Percentiles rank a stretch among this genome's conserved stretches.
Conservation (phyloP, 2,797 vertebrate species). For the Margarornis squamiger region DNA sequence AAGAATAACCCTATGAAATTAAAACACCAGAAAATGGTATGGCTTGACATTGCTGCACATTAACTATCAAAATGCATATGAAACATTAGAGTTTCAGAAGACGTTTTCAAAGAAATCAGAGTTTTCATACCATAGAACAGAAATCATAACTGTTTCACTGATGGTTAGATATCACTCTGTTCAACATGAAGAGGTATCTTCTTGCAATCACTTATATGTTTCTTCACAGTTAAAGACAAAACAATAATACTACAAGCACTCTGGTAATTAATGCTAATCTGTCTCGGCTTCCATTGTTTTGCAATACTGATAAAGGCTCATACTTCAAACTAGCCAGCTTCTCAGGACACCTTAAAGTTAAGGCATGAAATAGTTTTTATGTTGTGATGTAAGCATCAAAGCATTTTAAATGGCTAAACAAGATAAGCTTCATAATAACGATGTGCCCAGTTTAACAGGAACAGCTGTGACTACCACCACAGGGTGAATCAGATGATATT, state of each 20-base stretch:
- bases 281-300: background rate
- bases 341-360: background rate
- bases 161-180: background rate
- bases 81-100: background rate
- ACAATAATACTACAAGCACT: background rate
- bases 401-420: conserved; percentile 8
- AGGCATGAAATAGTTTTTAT: background rate
- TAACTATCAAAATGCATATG: background rate
- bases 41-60: background rate
- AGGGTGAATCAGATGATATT: background rate
- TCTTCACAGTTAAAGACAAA: conserved; percentile 16
- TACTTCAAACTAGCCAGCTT: conserved; percentile 8
- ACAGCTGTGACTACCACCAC: background rate
- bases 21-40: conserved; percentile 11
- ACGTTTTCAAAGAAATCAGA: background rate
- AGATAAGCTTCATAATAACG: background rate
- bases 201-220: conserved; percentile 22
- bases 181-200: background rate
- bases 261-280: background rate
- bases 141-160: background rate
- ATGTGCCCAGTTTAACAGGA: background rate
- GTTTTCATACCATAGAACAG: background rate
- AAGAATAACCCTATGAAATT: conserved; percentile 91
- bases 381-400: background rate
- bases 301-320: background rate